Conservation (phyloP, 2,113 vertebrate genomes). For the Aptenodytes forsteri region DNA sequence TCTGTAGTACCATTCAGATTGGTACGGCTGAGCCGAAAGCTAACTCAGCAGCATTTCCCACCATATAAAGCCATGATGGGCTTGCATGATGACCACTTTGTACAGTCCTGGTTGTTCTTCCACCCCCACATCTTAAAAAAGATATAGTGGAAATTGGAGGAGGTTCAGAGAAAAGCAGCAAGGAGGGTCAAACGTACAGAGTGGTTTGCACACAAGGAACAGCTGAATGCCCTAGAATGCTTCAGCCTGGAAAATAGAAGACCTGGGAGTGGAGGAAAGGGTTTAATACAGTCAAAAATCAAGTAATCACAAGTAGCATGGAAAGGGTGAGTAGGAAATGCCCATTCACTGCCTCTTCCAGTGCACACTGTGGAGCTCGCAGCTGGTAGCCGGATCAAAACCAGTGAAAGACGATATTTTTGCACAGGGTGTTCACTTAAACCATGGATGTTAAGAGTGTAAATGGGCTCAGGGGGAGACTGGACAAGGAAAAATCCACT, state of each 20-base stretch:
- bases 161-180: neutral
- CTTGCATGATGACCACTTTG: neutral
- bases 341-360: neutral
- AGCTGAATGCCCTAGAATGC: neutral
- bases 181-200: neutral
- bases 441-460: neutral
- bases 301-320: neutral
- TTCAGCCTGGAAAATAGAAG: neutral
- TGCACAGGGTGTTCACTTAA: neutral
- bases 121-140: neutral
- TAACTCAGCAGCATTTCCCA: conserved; percentile 7
- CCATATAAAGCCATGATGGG: neutral
- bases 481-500: neutral
- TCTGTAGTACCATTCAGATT: neutral
- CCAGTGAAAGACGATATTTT: neutral
- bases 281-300: neutral
- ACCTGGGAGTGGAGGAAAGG: neutral
- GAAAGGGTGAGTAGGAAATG: neutral
- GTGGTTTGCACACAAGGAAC: neutral
- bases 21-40: neutral
- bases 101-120: conserved; percentile 7
- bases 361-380: accelerated
- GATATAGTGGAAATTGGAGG: neutral
- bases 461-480: accelerated
- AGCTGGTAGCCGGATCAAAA: neutral